Conservation (phyloP, 2,113 vertebrate species). For the Andinoacara biseriatus region DNA sequence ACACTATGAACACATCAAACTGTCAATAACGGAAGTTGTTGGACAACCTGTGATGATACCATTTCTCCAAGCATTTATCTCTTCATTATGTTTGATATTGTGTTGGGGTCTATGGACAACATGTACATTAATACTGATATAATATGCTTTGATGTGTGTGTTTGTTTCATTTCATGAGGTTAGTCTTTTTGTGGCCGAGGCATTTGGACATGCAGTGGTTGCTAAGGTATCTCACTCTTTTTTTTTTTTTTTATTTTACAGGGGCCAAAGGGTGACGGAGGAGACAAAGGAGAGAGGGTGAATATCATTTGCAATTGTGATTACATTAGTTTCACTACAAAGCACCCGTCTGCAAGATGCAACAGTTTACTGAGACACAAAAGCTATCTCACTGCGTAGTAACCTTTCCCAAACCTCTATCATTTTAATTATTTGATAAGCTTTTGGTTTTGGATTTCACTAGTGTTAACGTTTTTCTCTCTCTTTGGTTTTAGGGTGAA, state of each 20-base stretch:
- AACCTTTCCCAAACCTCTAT: background rate
- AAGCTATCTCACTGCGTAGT: background rate
- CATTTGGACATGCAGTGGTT: background rate
- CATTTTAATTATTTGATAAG: background rate
- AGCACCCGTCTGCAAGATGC: background rate
- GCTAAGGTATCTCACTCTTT: background rate
- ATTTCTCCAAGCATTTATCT: background rate
- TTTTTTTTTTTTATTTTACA: conserved; percentile 66
- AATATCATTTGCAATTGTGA: conserved; percentile 52
- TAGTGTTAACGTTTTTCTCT: background rate
- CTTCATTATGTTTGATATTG: background rate
- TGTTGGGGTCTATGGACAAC: background rate
- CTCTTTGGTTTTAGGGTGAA: conserved; percentile 83
- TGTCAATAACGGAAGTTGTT: too few relatives aligned
- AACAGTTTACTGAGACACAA: background rate
- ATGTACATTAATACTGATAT: background rate
- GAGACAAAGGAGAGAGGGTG: conserved; percentile 86
- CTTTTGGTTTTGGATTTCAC: background rate
- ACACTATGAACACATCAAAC: too few relatives aligned
- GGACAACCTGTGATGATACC: too few relatives aligned
- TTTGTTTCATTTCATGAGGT: background rate
- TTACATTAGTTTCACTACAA: background rate
- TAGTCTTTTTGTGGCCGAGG: background rate
- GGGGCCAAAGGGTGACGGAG: conserved; percentile 88
- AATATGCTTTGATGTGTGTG: background rate